Conservation (phyloP, 2,888 invertebrate species). For the Phalangium opilio region DNA sequence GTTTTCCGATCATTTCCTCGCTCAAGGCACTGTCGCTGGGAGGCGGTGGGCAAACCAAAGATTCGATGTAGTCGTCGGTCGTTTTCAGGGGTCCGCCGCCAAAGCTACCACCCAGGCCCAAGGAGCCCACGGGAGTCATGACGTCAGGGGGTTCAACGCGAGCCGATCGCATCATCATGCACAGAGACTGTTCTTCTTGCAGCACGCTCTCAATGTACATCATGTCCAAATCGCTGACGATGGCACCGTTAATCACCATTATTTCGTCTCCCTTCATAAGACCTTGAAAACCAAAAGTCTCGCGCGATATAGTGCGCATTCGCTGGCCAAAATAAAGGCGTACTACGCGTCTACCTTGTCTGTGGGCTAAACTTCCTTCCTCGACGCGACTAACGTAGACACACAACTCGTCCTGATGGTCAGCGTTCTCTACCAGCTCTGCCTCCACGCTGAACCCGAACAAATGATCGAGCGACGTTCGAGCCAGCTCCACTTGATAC, state of each 20-base stretch:
- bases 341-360: slow-evolving; percentile 52
- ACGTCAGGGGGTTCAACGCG: slow-evolving; percentile 44
- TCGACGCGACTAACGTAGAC: slow-evolving; percentile 93
- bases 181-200: slow-evolving; percentile 81
- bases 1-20: slow-evolving; percentile 88
- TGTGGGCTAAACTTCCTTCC: slow-evolving; percentile 88
- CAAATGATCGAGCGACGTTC: slow-evolving; percentile 81
- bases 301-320: background rate
- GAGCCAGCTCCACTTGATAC: slow-evolving; percentile 85
- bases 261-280: slow-evolving; percentile 96
- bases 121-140: slow-evolving; percentile 7
- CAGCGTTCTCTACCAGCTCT: slow-evolving; percentile 87
- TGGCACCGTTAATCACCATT: slow-evolving; percentile 95
- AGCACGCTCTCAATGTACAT: slow-evolving; percentile 95
- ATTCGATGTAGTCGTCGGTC: slow-evolving; percentile 90
- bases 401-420: slow-evolving; percentile 87
- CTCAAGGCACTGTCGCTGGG: slow-evolving; percentile 79
- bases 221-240: slow-evolving; percentile 97
- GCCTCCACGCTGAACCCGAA: slow-evolving; percentile 98
- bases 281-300: slow-evolving; percentile 45
- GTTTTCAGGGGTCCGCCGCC: slow-evolving; percentile 27
- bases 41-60: slow-evolving; percentile 70
- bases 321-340: background rate
- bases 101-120: background rate
- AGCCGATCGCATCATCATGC: slow-evolving; percentile 91